A percentile compares a stretch with the other conserved stretches of the same genome.
These are phyloP conservation scores for Entomobrya proxima DNA, from an alignment of 2,888 invertebrate species.

Conservation along the genomic window DNA sequence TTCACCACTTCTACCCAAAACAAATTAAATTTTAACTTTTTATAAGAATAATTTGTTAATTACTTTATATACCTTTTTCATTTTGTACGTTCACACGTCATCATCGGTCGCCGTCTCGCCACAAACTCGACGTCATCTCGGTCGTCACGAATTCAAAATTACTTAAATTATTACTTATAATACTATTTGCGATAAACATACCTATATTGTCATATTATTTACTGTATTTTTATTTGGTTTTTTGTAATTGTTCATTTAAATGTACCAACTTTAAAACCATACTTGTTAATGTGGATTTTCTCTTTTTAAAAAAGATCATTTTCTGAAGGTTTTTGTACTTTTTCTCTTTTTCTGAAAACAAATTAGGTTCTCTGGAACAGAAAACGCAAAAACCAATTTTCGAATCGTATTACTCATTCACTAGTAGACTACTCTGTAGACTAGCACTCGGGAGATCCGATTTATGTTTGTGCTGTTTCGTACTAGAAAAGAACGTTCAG, in stretches of 20 bases:
- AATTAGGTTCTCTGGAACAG: neutral
- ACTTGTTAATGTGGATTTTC: conserved; percentile 74
- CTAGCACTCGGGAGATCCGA: no score
- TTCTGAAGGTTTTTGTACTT: conserved; percentile 69
- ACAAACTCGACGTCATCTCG: conserved; percentile 29
- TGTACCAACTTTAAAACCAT: conserved; percentile 60
- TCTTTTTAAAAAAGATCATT: conserved; percentile 75
- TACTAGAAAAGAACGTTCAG: conserved; percentile 61
- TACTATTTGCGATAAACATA: neutral
- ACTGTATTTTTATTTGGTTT: conserved; percentile 20
- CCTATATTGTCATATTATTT: neutral
- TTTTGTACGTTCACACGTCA: conserved; percentile 37
- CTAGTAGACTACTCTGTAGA: no score
- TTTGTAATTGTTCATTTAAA: conserved; percentile 10
- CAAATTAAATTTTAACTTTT: conserved; percentile 16
- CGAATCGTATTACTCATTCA: no score
- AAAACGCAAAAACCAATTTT: no score
- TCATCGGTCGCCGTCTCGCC: conserved; percentile 41
- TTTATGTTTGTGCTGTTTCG: neutral
- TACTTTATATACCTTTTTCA: conserved; percentile 26
- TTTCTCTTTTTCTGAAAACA: conserved; percentile 2
- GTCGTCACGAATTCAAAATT: conserved; percentile 12
- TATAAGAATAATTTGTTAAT: conserved; percentile 22
- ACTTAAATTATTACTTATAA: neutral
- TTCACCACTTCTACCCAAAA: conserved; percentile 29